These are phyloP conservation scores for Tetrao urogallus DNA, from an alignment of 2,113 vertebrate species.

Conservation along the genomic window DNA sequence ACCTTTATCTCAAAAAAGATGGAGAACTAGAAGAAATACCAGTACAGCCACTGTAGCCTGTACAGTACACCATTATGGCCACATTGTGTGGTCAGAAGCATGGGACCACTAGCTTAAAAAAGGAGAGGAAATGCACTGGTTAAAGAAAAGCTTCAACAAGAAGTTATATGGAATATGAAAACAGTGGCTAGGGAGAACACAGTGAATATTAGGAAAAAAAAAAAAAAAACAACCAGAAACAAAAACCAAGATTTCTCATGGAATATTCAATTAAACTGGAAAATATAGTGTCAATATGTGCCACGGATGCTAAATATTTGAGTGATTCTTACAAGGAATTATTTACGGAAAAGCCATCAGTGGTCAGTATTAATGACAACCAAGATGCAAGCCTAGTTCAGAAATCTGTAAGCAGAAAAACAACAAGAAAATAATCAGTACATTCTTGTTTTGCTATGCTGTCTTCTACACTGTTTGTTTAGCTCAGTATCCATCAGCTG, in stretches of 20 bases:
- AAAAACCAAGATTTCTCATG: neutral
- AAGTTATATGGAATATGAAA: neutral
- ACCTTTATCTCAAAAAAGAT: neutral
- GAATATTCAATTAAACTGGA: neutral
- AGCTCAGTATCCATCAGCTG: neutral
- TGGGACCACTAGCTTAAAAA: neutral
- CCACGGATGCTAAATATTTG: neutral
- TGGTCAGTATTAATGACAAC: neutral
- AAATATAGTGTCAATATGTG: neutral
- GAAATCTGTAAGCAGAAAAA: neutral
- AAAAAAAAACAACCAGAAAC: neutral
- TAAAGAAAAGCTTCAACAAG: neutral
- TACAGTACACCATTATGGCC: too few species aligned
- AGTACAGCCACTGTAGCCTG: neutral
- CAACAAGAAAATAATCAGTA: neutral
- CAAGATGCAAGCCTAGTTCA: neutral
- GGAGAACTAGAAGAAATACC: neutral
- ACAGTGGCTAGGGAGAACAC: neutral
- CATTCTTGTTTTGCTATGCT: neutral
- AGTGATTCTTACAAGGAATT: neutral
- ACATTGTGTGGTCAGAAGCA: neutral
- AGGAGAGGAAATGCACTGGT: neutral
- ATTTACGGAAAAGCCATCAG: neutral
- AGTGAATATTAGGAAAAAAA: neutral
- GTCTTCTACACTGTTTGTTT: neutral